These are phyloP conservation scores for Pipistrellus pipistrellus DNA, from an alignment of 2,797 vertebrate genomes.

Conservation along the genomic window DNA sequence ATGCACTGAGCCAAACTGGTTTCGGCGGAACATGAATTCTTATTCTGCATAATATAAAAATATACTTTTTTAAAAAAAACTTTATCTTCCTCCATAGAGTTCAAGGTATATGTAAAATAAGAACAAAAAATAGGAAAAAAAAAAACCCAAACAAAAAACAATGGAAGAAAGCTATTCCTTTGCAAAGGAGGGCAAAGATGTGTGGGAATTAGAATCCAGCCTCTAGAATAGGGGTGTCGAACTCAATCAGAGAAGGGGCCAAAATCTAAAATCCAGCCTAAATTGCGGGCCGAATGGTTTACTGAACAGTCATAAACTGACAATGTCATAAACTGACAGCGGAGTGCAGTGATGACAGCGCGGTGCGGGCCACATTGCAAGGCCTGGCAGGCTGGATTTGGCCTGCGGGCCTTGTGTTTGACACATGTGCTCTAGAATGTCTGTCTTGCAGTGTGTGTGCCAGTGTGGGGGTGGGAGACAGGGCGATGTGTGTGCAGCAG, in stretches of 20 bases:
- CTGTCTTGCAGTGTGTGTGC: not conserved
- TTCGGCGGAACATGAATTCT: not conserved
- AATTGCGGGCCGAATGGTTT: no score
- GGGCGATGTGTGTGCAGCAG: fast-evolving
- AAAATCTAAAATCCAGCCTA: no score
- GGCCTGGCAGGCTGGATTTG: no score
- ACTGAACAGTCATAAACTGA: no score
- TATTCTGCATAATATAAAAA: slow-evolving; percentile 25
- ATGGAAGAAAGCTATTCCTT: not conserved
- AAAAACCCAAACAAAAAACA: no score
- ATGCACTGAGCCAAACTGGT: no score
- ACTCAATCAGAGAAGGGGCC: no score
- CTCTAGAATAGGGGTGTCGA: no score
- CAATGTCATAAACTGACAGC: no score
- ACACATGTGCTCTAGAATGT: not conserved
- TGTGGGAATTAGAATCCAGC: not conserved
- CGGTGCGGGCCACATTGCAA: no score
- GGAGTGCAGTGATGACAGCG: no score
- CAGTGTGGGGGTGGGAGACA: not conserved
- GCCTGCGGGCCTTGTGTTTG: no score
- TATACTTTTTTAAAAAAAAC: not conserved
- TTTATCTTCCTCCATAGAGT: slow-evolving; percentile 31
- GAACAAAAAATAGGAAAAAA: not conserved
- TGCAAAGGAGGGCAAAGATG: not conserved
- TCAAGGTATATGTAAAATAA: slow-evolving; percentile 12